Percentiles rank a stretch among this genome's conserved stretches.
Evolutionary conservation across 2,888 invertebrate species (phyloP).

Genomic region (Tubulanus polymorphus): DNA sequence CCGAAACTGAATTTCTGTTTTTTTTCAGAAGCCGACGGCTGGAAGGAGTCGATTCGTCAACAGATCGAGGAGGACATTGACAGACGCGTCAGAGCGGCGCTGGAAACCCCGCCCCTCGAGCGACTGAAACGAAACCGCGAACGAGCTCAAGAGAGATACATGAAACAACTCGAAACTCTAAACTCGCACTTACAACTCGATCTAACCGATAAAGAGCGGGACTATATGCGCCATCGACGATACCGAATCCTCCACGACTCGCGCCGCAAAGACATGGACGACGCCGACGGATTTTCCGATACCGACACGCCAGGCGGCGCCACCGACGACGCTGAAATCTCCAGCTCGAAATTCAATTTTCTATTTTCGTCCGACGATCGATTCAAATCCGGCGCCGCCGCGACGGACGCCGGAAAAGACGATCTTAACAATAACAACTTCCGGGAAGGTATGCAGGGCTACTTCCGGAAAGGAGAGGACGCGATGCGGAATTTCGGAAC

Average conservation of each 20-base stretch:
- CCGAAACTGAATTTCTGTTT: background rate
- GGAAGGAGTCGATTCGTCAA: conserved; percentile 37
- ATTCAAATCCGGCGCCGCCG: background rate
- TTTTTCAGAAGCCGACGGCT: conserved; percentile 32
- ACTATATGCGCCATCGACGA: conserved; percentile 26
- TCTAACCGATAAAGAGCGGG: conserved; percentile 31
- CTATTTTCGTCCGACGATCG: conserved; percentile 5
- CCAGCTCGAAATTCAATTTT: conserved; percentile 8
- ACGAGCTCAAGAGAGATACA: conserved; percentile 6
- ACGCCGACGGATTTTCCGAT: no score
- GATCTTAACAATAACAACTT: no score
- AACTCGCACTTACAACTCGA: conserved; percentile 38
- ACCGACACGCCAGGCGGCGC: no score
- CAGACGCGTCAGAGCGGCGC: conserved; percentile 43
- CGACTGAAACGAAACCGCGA: conserved; percentile 16
- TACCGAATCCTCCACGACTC: conserved; percentile 35
- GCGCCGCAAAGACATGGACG: conserved; percentile 30
- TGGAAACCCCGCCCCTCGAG: conserved; percentile 47
- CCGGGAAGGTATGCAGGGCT: no score
- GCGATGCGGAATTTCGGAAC: conserved; percentile 14
- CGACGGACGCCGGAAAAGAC: background rate
- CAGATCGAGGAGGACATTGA: conserved; percentile 48
- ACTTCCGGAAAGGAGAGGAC: background rate
- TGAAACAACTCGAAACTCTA: conserved; percentile 26
- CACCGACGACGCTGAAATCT: background rate